Evolutionary conservation across 2,888 invertebrate genomes (phyloP).

Genomic region (Crepidodera aurea): DNA sequence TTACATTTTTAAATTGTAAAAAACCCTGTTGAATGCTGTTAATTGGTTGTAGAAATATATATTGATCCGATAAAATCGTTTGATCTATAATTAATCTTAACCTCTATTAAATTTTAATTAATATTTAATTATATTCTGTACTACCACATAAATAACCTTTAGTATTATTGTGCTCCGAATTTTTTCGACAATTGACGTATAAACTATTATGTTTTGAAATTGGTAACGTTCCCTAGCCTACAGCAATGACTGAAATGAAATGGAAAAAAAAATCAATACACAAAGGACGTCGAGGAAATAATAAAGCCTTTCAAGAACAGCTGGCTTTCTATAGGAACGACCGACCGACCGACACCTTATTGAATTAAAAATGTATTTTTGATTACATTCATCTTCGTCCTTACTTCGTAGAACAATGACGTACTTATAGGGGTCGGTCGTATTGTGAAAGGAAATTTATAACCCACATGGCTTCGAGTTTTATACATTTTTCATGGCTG

Average conservation of each 20-base stretch:
- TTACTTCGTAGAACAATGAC: slow-evolving; percentile 31
- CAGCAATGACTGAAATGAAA: slow-evolving; percentile 12
- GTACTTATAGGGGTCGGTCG: slow-evolving; percentile 33
- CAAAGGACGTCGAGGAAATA: slow-evolving; percentile 25
- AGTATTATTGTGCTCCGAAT: too few relatives aligned
- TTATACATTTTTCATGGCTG: slow-evolving; percentile 20
- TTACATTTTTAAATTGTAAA: too few relatives aligned
- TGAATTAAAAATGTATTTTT: slow-evolving; percentile 47
- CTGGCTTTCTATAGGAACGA: slow-evolving; percentile 33
- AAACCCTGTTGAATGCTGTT: too few relatives aligned
- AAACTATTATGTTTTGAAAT: too few relatives aligned
- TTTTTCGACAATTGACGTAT: too few relatives aligned
- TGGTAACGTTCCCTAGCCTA: slow-evolving; percentile 2
- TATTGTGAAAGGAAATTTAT: slow-evolving; percentile 31
- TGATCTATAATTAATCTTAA: too few relatives aligned
- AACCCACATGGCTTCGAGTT: slow-evolving; percentile 32
- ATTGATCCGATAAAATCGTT: too few relatives aligned
- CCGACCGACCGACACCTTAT: slow-evolving; percentile 42
- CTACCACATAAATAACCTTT: too few relatives aligned
- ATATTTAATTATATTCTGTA: too few relatives aligned
- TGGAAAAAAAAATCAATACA: slow-evolving; percentile 23
- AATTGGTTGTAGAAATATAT: too few relatives aligned
- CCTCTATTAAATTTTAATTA: too few relatives aligned
- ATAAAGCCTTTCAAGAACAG: slow-evolving; percentile 43
- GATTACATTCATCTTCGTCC: slow-evolving; percentile 37